phyloP scores from a whole-genome alignment of 2,888 invertebrate species.

The Nebria salina region DNA sequence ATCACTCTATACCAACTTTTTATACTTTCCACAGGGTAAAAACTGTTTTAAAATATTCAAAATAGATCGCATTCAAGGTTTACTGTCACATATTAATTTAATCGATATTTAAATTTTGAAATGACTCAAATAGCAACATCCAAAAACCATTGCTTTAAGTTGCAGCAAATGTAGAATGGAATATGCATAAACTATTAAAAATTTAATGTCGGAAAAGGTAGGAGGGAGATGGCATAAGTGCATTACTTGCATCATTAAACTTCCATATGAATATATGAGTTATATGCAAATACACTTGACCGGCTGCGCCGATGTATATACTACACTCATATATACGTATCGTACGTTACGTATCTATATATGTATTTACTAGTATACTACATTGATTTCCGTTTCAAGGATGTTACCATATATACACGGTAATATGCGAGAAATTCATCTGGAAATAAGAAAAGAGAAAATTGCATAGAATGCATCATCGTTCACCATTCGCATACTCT shows the following conservation, averaged over 20 bases:
- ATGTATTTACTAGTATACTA: not conserved
- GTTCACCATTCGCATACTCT: not conserved
- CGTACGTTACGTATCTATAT: not conserved
- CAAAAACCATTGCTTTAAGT: not conserved
- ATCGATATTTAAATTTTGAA: too few relatives aligned
- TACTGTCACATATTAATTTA: not conserved
- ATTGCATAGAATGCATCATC: not conserved
- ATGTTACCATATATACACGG: not conserved
- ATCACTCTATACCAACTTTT: not conserved
- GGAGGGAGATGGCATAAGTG: not conserved
- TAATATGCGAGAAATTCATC: not conserved
- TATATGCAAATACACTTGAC: not conserved
- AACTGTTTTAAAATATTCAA: not conserved
- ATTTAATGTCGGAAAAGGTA: not conserved
- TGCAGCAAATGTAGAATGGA: not conserved
- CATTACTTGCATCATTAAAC: not conserved
- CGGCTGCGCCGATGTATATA: not conserved
- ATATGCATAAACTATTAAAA: not conserved
- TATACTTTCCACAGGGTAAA: not conserved
- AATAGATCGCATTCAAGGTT: not conserved
- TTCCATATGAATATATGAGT: slow-evolving; percentile 1
- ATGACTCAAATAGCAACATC: not conserved
- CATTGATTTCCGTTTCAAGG: slow-evolving; percentile 1
- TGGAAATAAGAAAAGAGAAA: not conserved
- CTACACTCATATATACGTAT: not conserved